phyloP scores from a whole-genome alignment of 2,888 invertebrate genomes.

The Thyatira batis region DNA sequence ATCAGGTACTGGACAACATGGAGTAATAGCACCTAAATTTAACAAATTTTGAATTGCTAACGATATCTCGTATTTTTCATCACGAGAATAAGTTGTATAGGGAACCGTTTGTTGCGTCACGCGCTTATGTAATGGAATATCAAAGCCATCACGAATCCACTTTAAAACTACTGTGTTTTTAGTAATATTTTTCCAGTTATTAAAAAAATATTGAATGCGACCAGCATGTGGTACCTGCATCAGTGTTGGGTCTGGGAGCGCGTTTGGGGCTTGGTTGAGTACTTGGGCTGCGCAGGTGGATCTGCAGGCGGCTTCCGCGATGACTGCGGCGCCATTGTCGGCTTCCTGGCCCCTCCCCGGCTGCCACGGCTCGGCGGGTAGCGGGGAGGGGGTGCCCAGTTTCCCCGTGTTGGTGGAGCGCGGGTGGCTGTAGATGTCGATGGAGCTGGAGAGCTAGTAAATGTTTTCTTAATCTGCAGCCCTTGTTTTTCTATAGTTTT shows the following conservation, averaged over 20 bases:
- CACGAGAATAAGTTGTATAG: neutral
- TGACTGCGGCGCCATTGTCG: neutral
- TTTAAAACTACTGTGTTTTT: neutral
- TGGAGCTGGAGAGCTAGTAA: too few relatives aligned
- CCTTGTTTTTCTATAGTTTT: slow-evolving; percentile 15
- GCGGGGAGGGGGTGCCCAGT: slow-evolving; percentile 17
- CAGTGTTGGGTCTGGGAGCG: neutral
- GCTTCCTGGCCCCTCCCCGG: slow-evolving; percentile 10
- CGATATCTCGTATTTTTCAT: neutral
- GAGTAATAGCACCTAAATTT: neutral
- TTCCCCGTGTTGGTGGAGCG: slow-evolving; percentile 10
- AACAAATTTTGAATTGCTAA: neutral
- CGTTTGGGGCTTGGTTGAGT: neutral
- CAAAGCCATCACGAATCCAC: neutral
- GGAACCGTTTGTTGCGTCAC: neutral
- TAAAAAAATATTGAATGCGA: neutral
- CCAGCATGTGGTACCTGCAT: neutral
- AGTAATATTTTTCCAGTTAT: neutral
- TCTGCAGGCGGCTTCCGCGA: neutral
- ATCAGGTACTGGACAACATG: neutral
- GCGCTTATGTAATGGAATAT: neutral
- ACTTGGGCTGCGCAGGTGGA: neutral
- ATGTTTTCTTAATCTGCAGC: slow-evolving; percentile 12
- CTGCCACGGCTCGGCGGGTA: too few relatives aligned
- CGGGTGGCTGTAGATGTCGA: neutral